A percentile compares a stretch with the other conserved stretches of the same genome.
These are phyloP conservation scores for Grus americana DNA, from an alignment of 2,113 vertebrate genomes.

Conservation along the genomic window DNA sequence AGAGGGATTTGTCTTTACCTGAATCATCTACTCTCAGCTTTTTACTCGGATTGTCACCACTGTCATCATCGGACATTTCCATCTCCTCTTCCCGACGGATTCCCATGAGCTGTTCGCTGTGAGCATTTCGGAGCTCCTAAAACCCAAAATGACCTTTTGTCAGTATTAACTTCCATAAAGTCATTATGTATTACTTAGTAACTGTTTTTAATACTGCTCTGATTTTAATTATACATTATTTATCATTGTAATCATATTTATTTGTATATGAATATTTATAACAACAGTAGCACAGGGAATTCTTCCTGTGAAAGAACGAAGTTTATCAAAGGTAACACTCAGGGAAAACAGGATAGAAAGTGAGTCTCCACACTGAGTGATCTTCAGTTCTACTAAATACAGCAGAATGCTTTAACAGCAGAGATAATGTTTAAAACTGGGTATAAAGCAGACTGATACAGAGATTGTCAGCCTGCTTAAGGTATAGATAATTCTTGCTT, in stretches of 20 bases:
- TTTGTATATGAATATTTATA: conserved; percentile 33
- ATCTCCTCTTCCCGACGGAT: conserved; percentile 95
- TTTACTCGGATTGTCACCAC: conserved; percentile 85
- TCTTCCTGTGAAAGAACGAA: not conserved
- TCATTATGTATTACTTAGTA: not conserved
- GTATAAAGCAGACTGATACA: not conserved
- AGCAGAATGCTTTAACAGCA: not conserved
- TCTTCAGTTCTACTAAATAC: not conserved
- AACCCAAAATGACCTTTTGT: conserved; percentile 61
- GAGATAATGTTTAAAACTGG: not conserved
- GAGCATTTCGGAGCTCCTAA: conserved; percentile 93
- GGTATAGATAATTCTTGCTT: not conserved
- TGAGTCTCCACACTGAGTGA: fast-evolving
- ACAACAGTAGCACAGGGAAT: not conserved
- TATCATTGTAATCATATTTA: conserved; percentile 20
- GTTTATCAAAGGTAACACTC: not conserved
- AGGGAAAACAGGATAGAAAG: not conserved
- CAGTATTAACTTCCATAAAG: not conserved
- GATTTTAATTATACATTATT: conserved; percentile 1
- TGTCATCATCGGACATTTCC: conserved; percentile 97
- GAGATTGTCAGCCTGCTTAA: not conserved
- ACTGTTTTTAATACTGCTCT: not conserved
- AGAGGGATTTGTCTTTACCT: conserved; percentile 72
- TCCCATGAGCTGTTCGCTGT: conserved; percentile 96
- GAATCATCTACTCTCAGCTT: conserved; percentile 85